phyloP scores from a whole-genome alignment of 2,888 invertebrate genomes.

The Drosophila stalkeri region DNA sequence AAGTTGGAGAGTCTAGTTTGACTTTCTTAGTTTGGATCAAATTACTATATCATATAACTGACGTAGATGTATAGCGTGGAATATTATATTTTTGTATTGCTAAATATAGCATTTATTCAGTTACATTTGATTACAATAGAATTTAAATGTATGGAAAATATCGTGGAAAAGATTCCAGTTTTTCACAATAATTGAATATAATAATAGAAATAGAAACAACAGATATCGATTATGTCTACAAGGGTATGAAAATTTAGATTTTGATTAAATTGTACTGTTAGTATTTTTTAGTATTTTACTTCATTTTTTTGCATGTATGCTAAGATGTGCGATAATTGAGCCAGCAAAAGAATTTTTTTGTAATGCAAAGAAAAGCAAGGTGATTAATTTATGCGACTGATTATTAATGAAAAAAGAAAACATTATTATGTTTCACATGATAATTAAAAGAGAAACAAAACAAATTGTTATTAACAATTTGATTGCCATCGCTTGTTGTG shows the following conservation, averaged over 20 bases:
- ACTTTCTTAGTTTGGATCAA: neutral
- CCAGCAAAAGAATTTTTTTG: slow-evolving; percentile 2
- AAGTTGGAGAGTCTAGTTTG: neutral
- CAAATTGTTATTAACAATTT: slow-evolving; percentile 40
- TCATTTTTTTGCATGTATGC: neutral
- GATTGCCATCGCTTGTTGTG: slow-evolving; percentile 43
- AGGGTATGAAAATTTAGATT: neutral
- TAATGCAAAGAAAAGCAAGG: slow-evolving; percentile 64
- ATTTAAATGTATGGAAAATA: neutral
- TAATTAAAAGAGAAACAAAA: slow-evolving; percentile 33
- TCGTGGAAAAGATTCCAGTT: neutral
- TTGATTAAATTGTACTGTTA: slow-evolving; percentile 7
- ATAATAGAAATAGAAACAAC: neutral
- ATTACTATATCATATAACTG: neutral
- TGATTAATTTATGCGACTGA: slow-evolving; percentile 82
- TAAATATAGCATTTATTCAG: neutral
- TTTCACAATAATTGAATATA: neutral
- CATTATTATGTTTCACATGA: slow-evolving; percentile 64
- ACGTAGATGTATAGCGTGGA: neutral
- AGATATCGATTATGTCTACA: neutral
- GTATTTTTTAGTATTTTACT: neutral
- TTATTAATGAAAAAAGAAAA: slow-evolving; percentile 54
- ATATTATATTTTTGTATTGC: neutral
- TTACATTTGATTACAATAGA: neutral
- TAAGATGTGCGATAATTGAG: slow-evolving; percentile 17